Evolutionary conservation across 2,888 invertebrate species (phyloP), one percentile per base, ranked within the genome.

Genomic region (Latrodectus elegans): DNA sequence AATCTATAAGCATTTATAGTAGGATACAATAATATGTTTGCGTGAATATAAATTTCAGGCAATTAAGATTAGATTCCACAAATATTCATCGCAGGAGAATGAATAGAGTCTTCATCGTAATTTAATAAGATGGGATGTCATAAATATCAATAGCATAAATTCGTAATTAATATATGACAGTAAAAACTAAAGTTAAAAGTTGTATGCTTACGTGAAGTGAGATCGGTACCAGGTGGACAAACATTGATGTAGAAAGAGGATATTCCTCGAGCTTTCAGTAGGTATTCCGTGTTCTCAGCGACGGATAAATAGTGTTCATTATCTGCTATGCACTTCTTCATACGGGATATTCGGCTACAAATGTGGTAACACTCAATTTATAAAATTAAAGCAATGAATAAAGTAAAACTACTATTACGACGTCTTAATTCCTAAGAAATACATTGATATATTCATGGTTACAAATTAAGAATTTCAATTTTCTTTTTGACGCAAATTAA

Each of bases 171-270:
- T 22, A 22, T 22, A 22, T 1, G 22, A 38, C 4, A 38, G 6
- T 38, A 38, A 38, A 2, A 38, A 6, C 4, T 6, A 38, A 38
- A 6, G 6, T 38, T 38, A 38, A 1, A 38, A 38, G 4, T 22
- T 22, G 22, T 22, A 22, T 74, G 64, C 80, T 72, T 77, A 87
- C 86, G 52, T 22, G 53, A 11, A 51, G 81, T 81, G 11, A 87
- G 53, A 11, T 81, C 65, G 8, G 86, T 73, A 1, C 86, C 86
- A 1, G 81, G 81, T 49, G 86, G 81, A 26, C 86, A 87, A 1
- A 87, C 77, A 67, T 81, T 77, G 15, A 73, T 12, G 68, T 87
- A 87, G 22, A 87, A 87, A 22, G 53, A 15, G 10, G 17, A 26
- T 9, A 87, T 71, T 38, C 81, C 81, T 22, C 55, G 22, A 38